Percentiles rank a stretch among this genome's conserved stretches.
These are phyloP conservation scores for Deilephila porcellus DNA, from an alignment of 2,888 invertebrate genomes.

Conservation along the genomic window DNA sequence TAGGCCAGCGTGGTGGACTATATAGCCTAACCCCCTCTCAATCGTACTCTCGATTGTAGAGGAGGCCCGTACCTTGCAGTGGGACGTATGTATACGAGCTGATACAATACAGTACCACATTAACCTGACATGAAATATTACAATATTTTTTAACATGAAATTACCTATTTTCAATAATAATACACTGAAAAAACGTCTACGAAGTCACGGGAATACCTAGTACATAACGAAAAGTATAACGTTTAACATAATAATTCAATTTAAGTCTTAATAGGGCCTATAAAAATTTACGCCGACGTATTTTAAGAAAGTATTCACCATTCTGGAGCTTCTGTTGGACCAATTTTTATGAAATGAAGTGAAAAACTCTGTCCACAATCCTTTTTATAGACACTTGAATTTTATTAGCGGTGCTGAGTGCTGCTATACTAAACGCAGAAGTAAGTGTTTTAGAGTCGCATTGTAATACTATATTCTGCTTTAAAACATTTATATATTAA, in stretches of 20 bases:
- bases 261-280: neutral
- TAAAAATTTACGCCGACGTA: neutral
- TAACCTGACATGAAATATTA: too few relatives aligned
- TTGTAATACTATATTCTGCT: too few relatives aligned
- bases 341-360: conserved; percentile 6
- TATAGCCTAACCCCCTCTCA: too few relatives aligned
- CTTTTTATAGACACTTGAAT: conserved; percentile 16
- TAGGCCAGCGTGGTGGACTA: too few relatives aligned
- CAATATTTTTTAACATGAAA: too few relatives aligned
- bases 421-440: neutral
- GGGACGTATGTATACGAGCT: too few relatives aligned
- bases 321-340: neutral
- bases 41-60: too few relatives aligned
- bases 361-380: conserved; percentile 14
- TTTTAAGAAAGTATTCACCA: conserved; percentile 10
- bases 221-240: neutral
- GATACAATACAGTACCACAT: too few relatives aligned
- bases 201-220: neutral
- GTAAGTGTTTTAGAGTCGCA: neutral
- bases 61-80: too few relatives aligned
- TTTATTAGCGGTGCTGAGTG: neutral
- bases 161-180: neutral
- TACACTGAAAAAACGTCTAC: too few relatives aligned
- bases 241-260: conserved; percentile 15
- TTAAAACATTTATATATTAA: too few relatives aligned